These are phyloP conservation scores for Drosophila repleta DNA, from an alignment of 1,140 invertebrate species.

Conservation along the genomic window DNA sequence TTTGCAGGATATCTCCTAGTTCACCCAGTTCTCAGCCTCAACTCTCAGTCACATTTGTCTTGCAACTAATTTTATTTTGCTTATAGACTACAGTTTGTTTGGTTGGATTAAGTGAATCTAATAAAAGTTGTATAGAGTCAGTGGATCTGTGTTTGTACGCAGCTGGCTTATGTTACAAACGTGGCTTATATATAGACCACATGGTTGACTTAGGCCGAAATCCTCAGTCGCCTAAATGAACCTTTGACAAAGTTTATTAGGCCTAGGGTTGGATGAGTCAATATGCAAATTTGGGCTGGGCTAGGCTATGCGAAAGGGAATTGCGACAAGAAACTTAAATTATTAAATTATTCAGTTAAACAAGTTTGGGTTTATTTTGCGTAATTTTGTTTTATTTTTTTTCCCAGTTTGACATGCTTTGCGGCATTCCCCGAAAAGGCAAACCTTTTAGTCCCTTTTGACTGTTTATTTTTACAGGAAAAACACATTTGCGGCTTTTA, in stretches of 20 bases:
- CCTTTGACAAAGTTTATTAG: slow-evolving; percentile 71
- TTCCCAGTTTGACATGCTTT: slow-evolving; percentile 11
- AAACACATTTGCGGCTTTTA: slow-evolving; percentile 37
- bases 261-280: slow-evolving; percentile 34
- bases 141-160: slow-evolving; percentile 53
- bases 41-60: slow-evolving; percentile 7
- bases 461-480: slow-evolving; percentile 41
- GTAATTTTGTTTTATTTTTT: slow-evolving; percentile 7
- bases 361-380: slow-evolving; percentile 18
- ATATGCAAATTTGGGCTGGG: slow-evolving; percentile 69
- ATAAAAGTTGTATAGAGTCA: slow-evolving; percentile 68
- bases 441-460: slow-evolving; percentile 60
- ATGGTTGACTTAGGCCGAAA: slow-evolving; percentile 22
- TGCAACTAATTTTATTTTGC: slow-evolving; percentile 36
- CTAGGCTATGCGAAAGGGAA: slow-evolving; percentile 4
- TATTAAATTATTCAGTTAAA: slow-evolving; percentile 75
- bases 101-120: slow-evolving; percentile 75
- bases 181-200: slow-evolving; percentile 41
- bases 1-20: background rate
- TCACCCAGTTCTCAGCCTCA: background rate
- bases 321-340: slow-evolving; percentile 35
- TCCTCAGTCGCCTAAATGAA: slow-evolving; percentile 46
- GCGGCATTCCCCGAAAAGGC: slow-evolving; percentile 15
- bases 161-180: slow-evolving; percentile 64
- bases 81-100: slow-evolving; percentile 34